Evolutionary conservation across 2,113 vertebrate genomes (phyloP).

Genomic region (Cepphus grylle): DNA sequence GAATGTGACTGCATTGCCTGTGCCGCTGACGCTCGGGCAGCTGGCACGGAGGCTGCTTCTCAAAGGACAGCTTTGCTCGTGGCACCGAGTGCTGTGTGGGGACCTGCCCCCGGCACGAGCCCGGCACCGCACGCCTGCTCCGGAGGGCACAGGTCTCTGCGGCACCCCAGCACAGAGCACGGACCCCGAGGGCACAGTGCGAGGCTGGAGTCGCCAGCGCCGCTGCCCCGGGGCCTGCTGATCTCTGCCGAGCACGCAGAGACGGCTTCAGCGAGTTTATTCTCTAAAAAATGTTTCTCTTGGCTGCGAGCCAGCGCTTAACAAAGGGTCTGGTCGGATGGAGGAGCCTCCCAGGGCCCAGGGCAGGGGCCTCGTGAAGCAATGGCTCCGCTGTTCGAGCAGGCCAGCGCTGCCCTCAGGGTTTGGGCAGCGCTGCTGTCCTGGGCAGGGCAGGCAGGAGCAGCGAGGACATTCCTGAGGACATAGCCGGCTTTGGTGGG

Average conservation of each 20-base stretch:
- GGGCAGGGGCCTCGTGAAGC: slow-evolving; percentile 33
- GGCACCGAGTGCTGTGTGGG: fast-evolving
- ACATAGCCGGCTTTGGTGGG: background rate
- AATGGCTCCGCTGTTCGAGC: fast-evolving
- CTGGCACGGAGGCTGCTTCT: background rate
- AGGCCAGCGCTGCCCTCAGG: background rate
- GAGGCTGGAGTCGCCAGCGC: background rate
- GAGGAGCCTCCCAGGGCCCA: slow-evolving; percentile 37
- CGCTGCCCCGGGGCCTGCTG: background rate
- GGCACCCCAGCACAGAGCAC: fast-evolving
- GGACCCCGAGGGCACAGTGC: background rate
- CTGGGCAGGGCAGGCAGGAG: background rate
- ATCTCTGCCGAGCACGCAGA: background rate
- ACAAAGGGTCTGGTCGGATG: slow-evolving; percentile 64
- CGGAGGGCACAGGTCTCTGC: fast-evolving
- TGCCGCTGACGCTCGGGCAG: background rate
- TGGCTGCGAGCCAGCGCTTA: slow-evolving; percentile 45
- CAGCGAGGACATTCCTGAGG: background rate
- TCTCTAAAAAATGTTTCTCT: slow-evolving; percentile 60
- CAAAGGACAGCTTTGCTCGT: background rate
- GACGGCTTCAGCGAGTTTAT: slow-evolving; percentile 31
- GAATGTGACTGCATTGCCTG: slow-evolving; percentile 52
- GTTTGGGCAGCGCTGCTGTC: background rate
- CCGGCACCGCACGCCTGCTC: fast-evolving
- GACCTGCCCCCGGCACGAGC: background rate